phyloP scores from a whole-genome alignment of 2,113 vertebrate genomes.

The Chamaea fasciata region DNA sequence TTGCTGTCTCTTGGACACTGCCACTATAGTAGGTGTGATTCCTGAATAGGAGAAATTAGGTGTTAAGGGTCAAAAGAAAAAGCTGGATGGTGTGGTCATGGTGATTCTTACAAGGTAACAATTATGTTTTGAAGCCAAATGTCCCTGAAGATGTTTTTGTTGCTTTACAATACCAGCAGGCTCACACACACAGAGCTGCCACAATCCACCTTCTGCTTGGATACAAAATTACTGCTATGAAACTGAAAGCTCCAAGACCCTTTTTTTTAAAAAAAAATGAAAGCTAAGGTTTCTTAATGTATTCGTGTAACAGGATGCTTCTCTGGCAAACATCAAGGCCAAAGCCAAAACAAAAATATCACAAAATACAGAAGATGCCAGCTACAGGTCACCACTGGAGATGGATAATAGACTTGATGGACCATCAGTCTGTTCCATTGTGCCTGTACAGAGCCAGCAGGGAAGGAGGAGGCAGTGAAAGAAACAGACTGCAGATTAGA shows the following conservation, averaged over 20 bases:
- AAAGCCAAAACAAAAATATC: background rate
- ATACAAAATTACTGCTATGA: background rate
- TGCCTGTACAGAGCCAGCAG: background rate
- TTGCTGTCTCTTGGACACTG: background rate
- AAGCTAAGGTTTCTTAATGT: background rate
- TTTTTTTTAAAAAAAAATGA: background rate
- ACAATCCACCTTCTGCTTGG: background rate
- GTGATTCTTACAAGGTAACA: background rate
- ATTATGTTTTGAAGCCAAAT: background rate
- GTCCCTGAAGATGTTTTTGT: background rate
- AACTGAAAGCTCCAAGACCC: background rate
- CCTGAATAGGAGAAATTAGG: background rate
- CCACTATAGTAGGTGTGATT: background rate
- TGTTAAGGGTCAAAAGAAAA: background rate
- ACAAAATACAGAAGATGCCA: background rate
- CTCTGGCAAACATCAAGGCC: background rate
- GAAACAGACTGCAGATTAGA: background rate
- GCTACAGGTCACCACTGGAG: background rate
- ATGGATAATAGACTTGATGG: background rate
- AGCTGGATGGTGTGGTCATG: background rate
- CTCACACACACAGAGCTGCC: background rate
- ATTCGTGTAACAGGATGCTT: background rate
- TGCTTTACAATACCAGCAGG: background rate
- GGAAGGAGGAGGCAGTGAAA: background rate
- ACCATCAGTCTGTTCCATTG: background rate